phyloP scores from a whole-genome alignment of 2,888 invertebrate species.

The Epistrophella euchroma region DNA sequence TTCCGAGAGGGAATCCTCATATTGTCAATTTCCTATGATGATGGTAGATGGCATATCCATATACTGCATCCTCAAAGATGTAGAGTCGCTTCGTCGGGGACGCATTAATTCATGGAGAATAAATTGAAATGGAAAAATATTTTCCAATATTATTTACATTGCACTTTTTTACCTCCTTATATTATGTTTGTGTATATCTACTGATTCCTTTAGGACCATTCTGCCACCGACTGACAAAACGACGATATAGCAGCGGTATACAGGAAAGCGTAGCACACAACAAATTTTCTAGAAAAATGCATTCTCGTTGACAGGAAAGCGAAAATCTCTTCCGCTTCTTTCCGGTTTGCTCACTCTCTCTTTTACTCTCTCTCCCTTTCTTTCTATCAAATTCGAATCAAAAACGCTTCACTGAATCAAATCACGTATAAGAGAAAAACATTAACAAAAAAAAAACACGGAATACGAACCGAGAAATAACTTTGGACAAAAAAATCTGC shows the following conservation, averaged over 20 bases:
- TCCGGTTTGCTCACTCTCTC: slow-evolving; percentile 33
- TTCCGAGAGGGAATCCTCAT: slow-evolving; percentile 43
- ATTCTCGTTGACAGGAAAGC: slow-evolving; percentile 71
- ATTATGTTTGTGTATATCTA: background rate
- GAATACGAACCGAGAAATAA: slow-evolving; percentile 14
- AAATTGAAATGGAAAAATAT: slow-evolving; percentile 75
- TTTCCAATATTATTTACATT: slow-evolving; percentile 75
- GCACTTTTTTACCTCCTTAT: slow-evolving; percentile 63
- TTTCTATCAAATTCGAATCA: slow-evolving; percentile 65
- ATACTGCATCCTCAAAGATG: slow-evolving; percentile 3
- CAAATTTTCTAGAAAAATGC: slow-evolving; percentile 48
- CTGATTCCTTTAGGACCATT: background rate
- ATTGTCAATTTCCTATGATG: slow-evolving; percentile 64
- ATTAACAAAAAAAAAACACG: slow-evolving; percentile 7
- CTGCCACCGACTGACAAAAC: background rate
- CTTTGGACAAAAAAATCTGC: slow-evolving; percentile 35
- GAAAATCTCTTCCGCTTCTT: slow-evolving; percentile 70
- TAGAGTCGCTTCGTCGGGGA: background rate
- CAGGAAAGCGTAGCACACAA: background rate
- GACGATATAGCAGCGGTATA: background rate
- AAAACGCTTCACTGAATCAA: slow-evolving; percentile 75
- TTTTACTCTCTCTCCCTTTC: background rate
- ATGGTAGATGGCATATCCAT: slow-evolving; percentile 13
- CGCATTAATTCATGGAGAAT: slow-evolving; percentile 74
- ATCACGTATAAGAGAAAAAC: slow-evolving; percentile 63